Conservation (phyloP, 2,113 vertebrate species). For the Hippocampus mohnikei region DNA sequence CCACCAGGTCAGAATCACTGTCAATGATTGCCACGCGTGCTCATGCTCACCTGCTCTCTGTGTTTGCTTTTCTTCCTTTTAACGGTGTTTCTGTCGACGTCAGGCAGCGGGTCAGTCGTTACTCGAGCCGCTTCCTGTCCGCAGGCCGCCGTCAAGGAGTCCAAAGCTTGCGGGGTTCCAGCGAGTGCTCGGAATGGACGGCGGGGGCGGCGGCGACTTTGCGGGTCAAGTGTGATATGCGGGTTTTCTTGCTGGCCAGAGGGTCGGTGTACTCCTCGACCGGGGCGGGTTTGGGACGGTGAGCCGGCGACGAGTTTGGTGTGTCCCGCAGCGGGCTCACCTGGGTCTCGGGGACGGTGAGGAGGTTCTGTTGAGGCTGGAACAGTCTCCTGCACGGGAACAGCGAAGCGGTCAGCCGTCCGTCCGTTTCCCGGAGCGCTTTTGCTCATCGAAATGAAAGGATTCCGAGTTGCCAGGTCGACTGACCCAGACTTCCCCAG, state of each 20-base stretch:
- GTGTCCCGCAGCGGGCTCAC: constrained; percentile 81
- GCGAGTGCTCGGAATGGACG: constrained; percentile 46
- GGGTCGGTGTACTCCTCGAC: constrained; percentile 82
- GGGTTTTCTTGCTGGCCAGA: constrained; percentile 79
- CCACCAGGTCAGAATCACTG: no score
- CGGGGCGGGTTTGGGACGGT: constrained; percentile 50
- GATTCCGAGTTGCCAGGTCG: no score
- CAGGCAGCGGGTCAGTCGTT: constrained; percentile 23
- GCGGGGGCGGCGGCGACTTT: constrained; percentile 62
- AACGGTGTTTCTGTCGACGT: constrained; percentile 49
- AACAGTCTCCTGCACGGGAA: constrained; percentile 77
- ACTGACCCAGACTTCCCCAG: no score
- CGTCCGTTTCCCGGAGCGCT: not conserved
- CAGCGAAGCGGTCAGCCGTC: not conserved
- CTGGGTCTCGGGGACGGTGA: constrained; percentile 68
- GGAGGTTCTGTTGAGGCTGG: constrained; percentile 72
- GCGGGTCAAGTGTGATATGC: constrained; percentile 80
- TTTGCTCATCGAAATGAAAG: not conserved
- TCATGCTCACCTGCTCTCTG: constrained; percentile 71
- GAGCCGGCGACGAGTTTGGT: constrained; percentile 77
- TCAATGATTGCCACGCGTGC: not conserved
- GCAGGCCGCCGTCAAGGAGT: constrained; percentile 77
- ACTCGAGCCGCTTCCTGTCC: constrained; percentile 56
- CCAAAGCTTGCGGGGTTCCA: constrained; percentile 73
- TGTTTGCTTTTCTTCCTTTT: constrained; percentile 79